Evolutionary conservation across 2,113 vertebrate species (phyloP).

Genomic region (Elephantulus edwardii): DNA sequence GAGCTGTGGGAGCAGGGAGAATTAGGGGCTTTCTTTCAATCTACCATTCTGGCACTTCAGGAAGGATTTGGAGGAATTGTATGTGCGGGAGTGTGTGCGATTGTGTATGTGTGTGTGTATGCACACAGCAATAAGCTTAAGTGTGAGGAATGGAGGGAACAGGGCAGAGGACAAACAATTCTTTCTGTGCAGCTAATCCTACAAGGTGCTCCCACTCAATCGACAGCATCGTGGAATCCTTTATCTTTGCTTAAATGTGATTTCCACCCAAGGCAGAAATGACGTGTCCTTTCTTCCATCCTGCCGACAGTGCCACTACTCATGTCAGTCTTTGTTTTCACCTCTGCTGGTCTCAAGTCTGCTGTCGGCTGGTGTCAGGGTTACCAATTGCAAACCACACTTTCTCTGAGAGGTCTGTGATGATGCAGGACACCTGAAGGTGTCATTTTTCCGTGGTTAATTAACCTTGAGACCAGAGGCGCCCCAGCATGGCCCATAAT

Average conservation of each 20-base stretch:
- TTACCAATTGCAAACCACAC: slow-evolving; percentile 49
- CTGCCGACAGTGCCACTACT: background rate
- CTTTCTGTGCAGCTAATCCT: accelerated
- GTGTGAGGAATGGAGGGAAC: no score
- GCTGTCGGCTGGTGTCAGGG: slow-evolving; percentile 6
- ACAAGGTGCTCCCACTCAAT: accelerated
- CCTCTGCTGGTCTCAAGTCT: slow-evolving; percentile 23
- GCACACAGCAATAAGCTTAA: background rate
- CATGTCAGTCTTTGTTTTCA: slow-evolving; percentile 61
- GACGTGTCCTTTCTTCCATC: background rate
- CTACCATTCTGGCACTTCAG: accelerated
- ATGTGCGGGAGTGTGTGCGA: no score
- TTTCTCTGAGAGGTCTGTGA: background rate
- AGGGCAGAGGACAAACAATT: accelerated
- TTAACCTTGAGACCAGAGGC: slow-evolving; percentile 72
- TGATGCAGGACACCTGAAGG: slow-evolving; percentile 60
- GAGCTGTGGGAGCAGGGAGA: background rate
- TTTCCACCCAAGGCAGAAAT: background rate
- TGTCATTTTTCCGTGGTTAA: slow-evolving; percentile 71
- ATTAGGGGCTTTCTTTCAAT: accelerated
- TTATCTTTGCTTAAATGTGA: background rate
- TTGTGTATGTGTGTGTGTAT: background rate
- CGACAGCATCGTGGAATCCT: accelerated
- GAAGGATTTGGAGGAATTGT: background rate
- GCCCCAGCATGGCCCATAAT: slow-evolving; percentile 44